phyloP scores from a whole-genome alignment of 2,888 invertebrate genomes.

The Steinernema hermaphroditum region DNA sequence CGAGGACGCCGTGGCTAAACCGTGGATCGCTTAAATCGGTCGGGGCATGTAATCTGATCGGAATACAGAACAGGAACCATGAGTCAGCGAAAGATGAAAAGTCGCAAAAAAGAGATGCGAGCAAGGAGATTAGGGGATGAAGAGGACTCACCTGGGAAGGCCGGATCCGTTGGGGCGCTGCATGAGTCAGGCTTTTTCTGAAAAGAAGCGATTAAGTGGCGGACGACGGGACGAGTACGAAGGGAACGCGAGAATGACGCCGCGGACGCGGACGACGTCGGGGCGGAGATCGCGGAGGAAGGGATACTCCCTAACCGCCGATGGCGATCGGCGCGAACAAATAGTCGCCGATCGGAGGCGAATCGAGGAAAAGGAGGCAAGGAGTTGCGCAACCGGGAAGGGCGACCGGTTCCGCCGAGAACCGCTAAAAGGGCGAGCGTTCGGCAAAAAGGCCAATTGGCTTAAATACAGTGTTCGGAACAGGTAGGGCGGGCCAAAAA shows the following conservation, averaged over 20 bases:
- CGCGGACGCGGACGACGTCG: background rate
- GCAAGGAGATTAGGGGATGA: background rate
- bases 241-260: conserved; percentile 11
- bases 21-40: no score
- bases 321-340: conserved; percentile 19
- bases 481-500: background rate
- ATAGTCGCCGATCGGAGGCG: background rate
- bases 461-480: no score
- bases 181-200: conserved; percentile 5
- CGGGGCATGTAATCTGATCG: no score
- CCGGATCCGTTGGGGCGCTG: conserved; percentile 5
- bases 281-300: background rate
- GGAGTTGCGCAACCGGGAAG: background rate
- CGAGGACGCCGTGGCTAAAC: no score
- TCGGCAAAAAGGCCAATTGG: no score
- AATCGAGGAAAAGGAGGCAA: background rate
- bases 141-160: conserved; percentile 5
- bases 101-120: background rate
- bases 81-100: background rate
- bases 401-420: no score
- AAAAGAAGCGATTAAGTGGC: background rate
- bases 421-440: no score
- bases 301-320: conserved; percentile 19
- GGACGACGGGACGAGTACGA: background rate
- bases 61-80: no score